These are phyloP conservation scores for Poeciliopsis turneri DNA, from an alignment of 2,797 vertebrate genomes.

Conservation along the genomic window DNA sequence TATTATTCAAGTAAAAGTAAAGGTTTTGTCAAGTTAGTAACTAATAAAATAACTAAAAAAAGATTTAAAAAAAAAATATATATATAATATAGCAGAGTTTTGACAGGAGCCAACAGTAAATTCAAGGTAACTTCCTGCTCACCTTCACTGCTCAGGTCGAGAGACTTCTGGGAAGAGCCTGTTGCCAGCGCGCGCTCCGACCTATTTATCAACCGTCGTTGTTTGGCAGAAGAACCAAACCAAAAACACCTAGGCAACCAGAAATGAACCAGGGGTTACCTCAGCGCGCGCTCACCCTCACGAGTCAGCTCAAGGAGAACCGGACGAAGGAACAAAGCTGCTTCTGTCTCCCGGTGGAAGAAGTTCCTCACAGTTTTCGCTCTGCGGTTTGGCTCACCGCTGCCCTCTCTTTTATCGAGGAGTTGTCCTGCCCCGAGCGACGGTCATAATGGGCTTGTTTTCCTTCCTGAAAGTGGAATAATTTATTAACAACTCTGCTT, in stretches of 20 bases:
- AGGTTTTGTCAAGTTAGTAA: too few species aligned
- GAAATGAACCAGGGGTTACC: too few species aligned
- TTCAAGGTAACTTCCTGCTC: background rate
- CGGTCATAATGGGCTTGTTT: background rate
- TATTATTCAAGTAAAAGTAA: background rate
- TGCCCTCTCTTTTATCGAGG: background rate
- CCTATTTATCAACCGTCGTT: background rate
- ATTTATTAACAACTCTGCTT: background rate
- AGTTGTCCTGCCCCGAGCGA: background rate
- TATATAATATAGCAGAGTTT: too few species aligned
- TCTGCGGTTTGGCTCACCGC: background rate
- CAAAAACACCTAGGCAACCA: too few species aligned
- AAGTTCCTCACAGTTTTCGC: background rate
- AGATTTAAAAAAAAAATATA: too few species aligned
- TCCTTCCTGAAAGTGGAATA: background rate
- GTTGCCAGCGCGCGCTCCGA: background rate
- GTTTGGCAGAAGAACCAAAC: too few species aligned
- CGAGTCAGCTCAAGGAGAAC: too few species aligned
- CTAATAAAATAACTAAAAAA: too few species aligned
- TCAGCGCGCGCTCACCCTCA: too few species aligned
- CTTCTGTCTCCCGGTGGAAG: background rate
- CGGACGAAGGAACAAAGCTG: background rate
- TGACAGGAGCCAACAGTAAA: background rate
- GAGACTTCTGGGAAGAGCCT: background rate
- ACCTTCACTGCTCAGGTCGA: background rate